phyloP scores from a whole-genome alignment of 2,888 invertebrate genomes.

The Antheraea assamensis region DNA sequence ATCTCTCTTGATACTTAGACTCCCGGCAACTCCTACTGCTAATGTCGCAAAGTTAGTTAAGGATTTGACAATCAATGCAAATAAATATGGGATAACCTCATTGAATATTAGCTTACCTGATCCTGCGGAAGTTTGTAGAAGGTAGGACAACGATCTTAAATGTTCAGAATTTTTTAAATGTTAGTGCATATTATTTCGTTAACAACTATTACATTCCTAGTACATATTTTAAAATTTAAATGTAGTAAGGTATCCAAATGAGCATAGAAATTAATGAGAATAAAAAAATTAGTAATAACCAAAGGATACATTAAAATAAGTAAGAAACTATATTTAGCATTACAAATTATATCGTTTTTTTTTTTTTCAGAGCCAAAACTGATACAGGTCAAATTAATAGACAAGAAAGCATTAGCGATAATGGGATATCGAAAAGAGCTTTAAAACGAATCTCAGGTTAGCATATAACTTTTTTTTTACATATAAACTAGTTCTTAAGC shows the following conservation, averaged over 20 bases:
- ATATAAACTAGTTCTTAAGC: too few species aligned
- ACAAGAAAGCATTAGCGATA: conserved; percentile 26
- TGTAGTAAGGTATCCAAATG: neutral
- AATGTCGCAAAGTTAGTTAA: conserved; percentile 52
- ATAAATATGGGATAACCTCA: conserved; percentile 53
- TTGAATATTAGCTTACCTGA: conserved; percentile 65
- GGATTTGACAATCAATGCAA: conserved; percentile 46
- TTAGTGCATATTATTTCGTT: neutral
- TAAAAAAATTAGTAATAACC: too few species aligned
- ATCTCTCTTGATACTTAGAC: conserved; percentile 57
- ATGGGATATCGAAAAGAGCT: conserved; percentile 35
- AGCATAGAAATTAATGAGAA: too few species aligned
- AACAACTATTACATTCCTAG: too few species aligned
- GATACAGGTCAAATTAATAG: conserved; percentile 31
- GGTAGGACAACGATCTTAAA: conserved; percentile 39
- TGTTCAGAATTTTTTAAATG: neutral
- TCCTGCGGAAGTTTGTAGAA: conserved; percentile 63
- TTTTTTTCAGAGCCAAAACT: conserved; percentile 49
- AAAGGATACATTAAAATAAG: too few species aligned
- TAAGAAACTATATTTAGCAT: too few species aligned
- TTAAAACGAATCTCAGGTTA: conserved; percentile 46
- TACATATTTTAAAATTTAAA: neutral
- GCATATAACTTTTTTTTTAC: neutral
- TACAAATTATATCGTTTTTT: neutral
- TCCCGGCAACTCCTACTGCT: conserved; percentile 58